phyloP scores from a whole-genome alignment of 2,888 invertebrate species.

The Acrobeloides nanus region DNA sequence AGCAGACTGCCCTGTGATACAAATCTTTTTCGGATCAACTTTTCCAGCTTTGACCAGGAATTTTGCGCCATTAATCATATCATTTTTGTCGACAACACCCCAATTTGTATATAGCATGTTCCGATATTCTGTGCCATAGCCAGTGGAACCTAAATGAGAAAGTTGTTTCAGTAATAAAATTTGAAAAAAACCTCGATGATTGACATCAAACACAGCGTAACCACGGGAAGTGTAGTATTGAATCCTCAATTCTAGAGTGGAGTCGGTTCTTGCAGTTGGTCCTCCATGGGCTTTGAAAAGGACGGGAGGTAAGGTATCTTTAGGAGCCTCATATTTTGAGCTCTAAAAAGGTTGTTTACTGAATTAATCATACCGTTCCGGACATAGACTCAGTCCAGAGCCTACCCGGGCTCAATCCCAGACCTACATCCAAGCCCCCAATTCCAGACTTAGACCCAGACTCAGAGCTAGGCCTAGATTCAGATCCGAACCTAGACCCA shows the following conservation, averaged over 20 bases:
- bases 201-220: conserved; percentile 56
- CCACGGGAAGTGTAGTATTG: conserved; percentile 54
- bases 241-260: conserved; percentile 52
- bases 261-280: conserved; percentile 53
- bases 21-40: conserved; percentile 53
- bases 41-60: too few species aligned
- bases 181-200: conserved; percentile 56
- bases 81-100: conserved; percentile 56
- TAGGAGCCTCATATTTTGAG: conserved; percentile 57
- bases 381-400: too few species aligned
- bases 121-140: conserved; percentile 56
- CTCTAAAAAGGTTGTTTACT: conserved; percentile 54
- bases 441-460: too few species aligned
- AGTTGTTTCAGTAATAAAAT: conserved; percentile 53
- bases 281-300: conserved; percentile 57
- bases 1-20: conserved; percentile 57
- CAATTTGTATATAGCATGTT: conserved; percentile 55
- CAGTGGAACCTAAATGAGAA: conserved; percentile 54
- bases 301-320: conserved; percentile 56
- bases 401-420: too few species aligned
- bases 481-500: too few species aligned
- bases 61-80: conserved; percentile 54
- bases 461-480: too few species aligned
- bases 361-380: too few species aligned
- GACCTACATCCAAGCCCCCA: too few species aligned